Evolutionary conservation across 37 sponge, comb jelly and placozoan genomes (phyloP).

Genomic region (Chondrilla cf. caribensis): DNA sequence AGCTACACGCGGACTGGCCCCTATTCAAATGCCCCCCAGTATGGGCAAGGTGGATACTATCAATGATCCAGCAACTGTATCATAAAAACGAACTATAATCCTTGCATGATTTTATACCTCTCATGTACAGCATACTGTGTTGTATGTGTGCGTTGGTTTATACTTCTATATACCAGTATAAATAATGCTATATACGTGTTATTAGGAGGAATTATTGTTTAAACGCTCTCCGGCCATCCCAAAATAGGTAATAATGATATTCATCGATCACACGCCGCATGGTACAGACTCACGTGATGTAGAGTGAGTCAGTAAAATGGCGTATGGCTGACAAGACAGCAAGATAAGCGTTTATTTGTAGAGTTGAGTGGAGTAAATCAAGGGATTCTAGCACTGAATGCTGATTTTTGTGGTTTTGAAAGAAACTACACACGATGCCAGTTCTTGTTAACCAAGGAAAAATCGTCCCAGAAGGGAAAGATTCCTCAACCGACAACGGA

Average conservation of each 20-base stretch:
- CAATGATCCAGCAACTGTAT: neutral
- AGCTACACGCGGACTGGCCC: neutral
- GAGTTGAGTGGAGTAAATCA: neutral
- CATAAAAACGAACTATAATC: too few species aligned
- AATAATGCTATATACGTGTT: too few species aligned
- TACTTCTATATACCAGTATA: too few species aligned
- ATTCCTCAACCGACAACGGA: neutral
- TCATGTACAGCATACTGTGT: too few species aligned
- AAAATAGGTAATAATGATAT: too few species aligned
- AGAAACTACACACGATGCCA: conserved; percentile 13
- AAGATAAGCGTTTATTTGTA: neutral
- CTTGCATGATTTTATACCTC: too few species aligned
- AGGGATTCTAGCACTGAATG: conserved; percentile 20
- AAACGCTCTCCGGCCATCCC: too few species aligned
- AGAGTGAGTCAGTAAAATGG: conserved; percentile 11
- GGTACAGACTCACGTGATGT: conserved; percentile 1
- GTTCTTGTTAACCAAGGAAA: neutral
- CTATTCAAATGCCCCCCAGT: neutral
- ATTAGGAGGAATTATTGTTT: too few species aligned
- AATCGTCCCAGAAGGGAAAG: conserved; percentile 12
- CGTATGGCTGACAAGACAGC: conserved; percentile 14
- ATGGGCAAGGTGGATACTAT: neutral
- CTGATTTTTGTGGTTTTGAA: neutral
- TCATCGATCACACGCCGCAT: too few species aligned
- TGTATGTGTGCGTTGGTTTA: too few species aligned